These are phyloP conservation scores for Paracentrotus lividus DNA, from an alignment of 53 echinoderm and acorn worm species.

Conservation along the genomic window DNA sequence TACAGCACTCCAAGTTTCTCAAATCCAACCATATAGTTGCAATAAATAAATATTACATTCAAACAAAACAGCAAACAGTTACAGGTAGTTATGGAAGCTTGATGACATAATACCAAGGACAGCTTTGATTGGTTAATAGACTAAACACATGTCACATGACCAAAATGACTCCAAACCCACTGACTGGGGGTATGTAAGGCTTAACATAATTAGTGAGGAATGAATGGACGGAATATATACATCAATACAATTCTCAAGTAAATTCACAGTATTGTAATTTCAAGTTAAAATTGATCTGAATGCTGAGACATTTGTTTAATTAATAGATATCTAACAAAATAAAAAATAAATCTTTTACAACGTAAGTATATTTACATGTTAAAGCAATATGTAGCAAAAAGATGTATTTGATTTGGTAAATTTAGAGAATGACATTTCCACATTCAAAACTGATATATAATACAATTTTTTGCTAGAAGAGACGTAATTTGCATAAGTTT, in stretches of 20 bases:
- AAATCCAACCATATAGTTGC: too few species aligned
- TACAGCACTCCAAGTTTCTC: too few species aligned
- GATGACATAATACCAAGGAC: too few species aligned
- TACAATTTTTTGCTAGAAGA: too few species aligned
- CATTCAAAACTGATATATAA: not conserved
- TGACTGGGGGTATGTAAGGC: not conserved
- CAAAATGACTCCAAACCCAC: too few species aligned
- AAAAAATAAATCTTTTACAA: constrained; percentile 5
- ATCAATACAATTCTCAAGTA: not conserved
- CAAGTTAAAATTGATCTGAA: not conserved
- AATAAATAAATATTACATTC: too few species aligned
- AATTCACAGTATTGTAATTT: not conserved
- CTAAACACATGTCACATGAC: too few species aligned
- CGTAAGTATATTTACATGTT: not conserved
- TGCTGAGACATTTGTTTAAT: not conserved
- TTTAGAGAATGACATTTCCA: not conserved
- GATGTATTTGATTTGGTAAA: not conserved
- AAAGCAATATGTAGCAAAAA: not conserved
- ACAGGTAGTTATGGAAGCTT: too few species aligned
- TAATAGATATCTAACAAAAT: not conserved
- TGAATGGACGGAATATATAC: not conserved
- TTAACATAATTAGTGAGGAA: not conserved
- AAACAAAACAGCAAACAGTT: too few species aligned
- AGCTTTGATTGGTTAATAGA: too few species aligned
- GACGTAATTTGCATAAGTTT: too few species aligned